These are phyloP conservation scores for Catharus bicknelli DNA, from an alignment of 2,113 vertebrate species.

Conservation along the genomic window DNA sequence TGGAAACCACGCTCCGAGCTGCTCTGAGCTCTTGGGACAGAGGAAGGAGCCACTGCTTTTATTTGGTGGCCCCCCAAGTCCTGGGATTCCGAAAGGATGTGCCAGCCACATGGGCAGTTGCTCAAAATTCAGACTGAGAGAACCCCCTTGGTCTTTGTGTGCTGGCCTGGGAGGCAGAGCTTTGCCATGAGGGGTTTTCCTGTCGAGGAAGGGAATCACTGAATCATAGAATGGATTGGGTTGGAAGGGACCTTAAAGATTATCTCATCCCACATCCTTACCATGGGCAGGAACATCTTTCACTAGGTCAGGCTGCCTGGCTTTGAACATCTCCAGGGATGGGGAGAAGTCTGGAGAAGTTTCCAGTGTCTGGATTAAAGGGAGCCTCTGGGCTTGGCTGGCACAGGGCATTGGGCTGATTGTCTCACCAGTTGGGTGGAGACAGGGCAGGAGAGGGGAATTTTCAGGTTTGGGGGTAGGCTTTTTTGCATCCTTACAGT, in stretches of 20 bases:
- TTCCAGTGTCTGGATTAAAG: not conserved
- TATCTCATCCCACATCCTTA: not conserved
- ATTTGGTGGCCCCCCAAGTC: not conserved
- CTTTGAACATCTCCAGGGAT: not conserved
- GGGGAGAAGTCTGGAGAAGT: not conserved
- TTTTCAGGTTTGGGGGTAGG: not conserved
- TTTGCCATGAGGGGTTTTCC: rapidly evolving
- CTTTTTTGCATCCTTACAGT: not conserved
- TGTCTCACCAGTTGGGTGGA: rapidly evolving
- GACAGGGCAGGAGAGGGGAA: not conserved
- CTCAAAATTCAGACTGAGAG: not conserved
- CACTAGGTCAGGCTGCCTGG: not conserved
- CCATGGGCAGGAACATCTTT: not conserved
- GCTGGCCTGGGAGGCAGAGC: not conserved
- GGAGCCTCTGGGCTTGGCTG: not conserved
- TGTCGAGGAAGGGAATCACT: rapidly evolving
- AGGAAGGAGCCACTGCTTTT: rapidly evolving
- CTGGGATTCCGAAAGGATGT: rapidly evolving
- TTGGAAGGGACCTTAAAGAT: not conserved
- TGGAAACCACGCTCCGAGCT: not conserved
- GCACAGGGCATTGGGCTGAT: rapidly evolving
- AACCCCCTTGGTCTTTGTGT: not conserved
- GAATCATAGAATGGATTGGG: not conserved
- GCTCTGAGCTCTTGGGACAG: not conserved
- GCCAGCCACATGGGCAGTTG: rapidly evolving